Evolutionary conservation across 2,888 invertebrate genomes (phyloP).

Genomic region (Pristionchus fissidentatus): DNA sequence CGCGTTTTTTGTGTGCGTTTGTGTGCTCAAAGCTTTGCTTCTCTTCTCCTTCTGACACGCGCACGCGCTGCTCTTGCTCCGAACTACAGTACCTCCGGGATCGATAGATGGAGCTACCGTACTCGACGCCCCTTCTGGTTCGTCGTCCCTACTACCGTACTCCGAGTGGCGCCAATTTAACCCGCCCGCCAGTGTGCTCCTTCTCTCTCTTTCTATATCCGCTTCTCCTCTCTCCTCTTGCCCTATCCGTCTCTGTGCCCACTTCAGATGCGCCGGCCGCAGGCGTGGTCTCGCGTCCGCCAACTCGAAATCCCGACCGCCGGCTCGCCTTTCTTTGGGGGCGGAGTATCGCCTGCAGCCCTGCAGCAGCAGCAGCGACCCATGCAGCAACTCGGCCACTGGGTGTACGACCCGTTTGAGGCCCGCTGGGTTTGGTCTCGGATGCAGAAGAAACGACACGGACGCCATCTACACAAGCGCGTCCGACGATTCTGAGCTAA

Average conservation of each 20-base stretch:
- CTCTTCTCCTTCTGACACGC: neutral
- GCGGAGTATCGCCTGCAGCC: neutral
- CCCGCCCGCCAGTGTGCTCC: no score
- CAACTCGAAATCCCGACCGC: slow-evolving; percentile 61
- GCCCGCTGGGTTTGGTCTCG: slow-evolving; percentile 61
- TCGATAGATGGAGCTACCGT: no score
- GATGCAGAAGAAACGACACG: slow-evolving; percentile 29
- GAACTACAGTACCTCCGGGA: neutral
- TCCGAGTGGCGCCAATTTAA: neutral
- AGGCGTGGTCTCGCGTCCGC: slow-evolving; percentile 65
- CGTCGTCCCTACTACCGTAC: slow-evolving; percentile 16
- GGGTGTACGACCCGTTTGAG: slow-evolving; percentile 60
- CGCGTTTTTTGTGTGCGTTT: no score
- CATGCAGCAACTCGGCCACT: slow-evolving; percentile 54
- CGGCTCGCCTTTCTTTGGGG: neutral
- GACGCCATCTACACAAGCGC: neutral
- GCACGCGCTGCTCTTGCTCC: neutral
- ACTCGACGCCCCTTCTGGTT: neutral
- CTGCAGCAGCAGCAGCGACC: no score
- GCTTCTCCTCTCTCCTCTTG: neutral
- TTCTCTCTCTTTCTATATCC: neutral
- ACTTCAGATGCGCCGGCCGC: slow-evolving; percentile 55
- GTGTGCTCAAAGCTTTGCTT: slow-evolving; percentile 5
- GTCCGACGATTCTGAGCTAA: slow-evolving; percentile 2
- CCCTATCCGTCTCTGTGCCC: slow-evolving; percentile 1